Evolutionary conservation across 1,140 invertebrate genomes (phyloP).

Genomic region (Microplitis demolitor): DNA sequence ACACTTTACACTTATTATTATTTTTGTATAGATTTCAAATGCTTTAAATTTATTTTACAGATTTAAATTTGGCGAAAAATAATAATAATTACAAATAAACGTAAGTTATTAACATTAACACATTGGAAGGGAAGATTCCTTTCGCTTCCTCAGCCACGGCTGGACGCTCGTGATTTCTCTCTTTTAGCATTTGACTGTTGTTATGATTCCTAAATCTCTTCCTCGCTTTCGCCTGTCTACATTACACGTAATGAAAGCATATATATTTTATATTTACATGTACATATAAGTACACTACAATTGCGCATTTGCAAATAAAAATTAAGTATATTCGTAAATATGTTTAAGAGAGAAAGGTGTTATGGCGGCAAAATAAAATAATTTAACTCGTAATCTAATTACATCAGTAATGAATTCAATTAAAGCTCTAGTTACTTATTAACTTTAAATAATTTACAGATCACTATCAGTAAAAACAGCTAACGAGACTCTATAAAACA

Average conservation of each 20-base stretch:
- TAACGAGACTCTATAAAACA: too few relatives aligned
- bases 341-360: slow-evolving; percentile 7
- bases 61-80: not conserved
- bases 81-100: not conserved
- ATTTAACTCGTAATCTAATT: not conserved
- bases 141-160: not conserved
- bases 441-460: too few relatives aligned
- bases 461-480: too few relatives aligned
- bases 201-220: not conserved
- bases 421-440: not conserved
- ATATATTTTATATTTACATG: not conserved
- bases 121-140: not conserved
- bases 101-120: too few relatives aligned
- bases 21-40: not conserved
- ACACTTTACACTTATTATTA: not conserved
- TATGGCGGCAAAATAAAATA: not conserved
- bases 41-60: not conserved
- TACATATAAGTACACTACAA: slow-evolving; percentile 3
- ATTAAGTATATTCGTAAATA: not conserved
- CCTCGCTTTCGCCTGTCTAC: not conserved
- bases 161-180: not conserved
- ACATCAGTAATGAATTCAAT: not conserved
- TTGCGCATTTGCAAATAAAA: not conserved
- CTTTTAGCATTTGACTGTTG: not conserved
- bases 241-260: not conserved